These are phyloP conservation scores for Psittacula echo DNA, from an alignment of 2,797 vertebrate genomes.

Conservation along the genomic window DNA sequence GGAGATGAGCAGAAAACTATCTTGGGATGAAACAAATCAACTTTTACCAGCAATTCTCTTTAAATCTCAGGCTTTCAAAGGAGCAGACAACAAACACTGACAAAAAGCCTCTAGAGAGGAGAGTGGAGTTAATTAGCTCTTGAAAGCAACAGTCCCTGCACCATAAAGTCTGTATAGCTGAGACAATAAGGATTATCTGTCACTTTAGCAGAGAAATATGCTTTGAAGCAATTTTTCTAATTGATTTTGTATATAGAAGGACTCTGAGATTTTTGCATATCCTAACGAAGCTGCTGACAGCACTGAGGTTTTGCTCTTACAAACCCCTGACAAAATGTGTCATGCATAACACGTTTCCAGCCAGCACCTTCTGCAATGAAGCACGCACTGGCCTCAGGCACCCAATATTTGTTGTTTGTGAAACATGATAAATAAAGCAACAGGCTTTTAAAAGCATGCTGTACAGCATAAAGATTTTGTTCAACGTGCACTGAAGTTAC, in stretches of 20 bases:
- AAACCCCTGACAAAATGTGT: not conserved
- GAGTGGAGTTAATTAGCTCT: not conserved
- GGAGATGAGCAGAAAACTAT: not conserved
- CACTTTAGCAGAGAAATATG: not conserved
- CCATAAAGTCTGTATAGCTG: not conserved
- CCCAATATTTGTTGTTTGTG: not conserved
- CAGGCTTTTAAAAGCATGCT: not conserved
- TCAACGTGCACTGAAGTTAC: not conserved
- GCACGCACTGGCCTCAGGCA: not conserved
- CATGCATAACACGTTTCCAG: not conserved
- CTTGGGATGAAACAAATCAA: not conserved
- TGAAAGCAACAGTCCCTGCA: not conserved
- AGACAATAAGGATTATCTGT: not conserved
- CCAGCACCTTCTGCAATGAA: not conserved
- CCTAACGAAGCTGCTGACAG: not conserved
- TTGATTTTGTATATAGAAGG: not conserved
- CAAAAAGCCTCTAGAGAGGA: not conserved
- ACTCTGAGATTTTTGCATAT: not conserved
- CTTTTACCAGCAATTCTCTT: not conserved
- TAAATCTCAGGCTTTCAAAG: constrained; percentile 11
- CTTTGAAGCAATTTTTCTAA: not conserved
- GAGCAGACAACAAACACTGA: not conserved
- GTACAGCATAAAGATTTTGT: not conserved
- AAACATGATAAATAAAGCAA: not conserved
- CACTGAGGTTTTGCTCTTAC: not conserved